Percentiles rank a stretch among this genome's conserved stretches.
phyloP scores from a whole-genome alignment of 2,113 vertebrate genomes.

The Labrus mixtus region DNA sequence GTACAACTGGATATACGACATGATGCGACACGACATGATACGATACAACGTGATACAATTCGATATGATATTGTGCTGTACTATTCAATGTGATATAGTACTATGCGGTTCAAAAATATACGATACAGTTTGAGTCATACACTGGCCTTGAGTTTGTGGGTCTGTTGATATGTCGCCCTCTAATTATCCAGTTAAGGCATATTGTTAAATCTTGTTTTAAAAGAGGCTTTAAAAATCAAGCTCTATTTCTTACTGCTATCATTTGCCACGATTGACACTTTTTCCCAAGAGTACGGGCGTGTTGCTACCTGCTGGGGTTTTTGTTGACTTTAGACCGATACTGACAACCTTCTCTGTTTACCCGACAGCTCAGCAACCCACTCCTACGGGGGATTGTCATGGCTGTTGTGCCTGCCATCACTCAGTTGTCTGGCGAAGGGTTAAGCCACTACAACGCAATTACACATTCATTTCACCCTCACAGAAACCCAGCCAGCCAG shows the following conservation, averaged over 20 bases:
- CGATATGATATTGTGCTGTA: no score
- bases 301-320: slow-evolving; percentile 35
- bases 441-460: slow-evolving; percentile 77
- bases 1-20: no score
- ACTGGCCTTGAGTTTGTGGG: no score
- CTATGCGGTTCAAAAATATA: no score
- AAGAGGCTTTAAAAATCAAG: background rate
- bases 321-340: slow-evolving; percentile 42
- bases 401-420: slow-evolving; percentile 59
- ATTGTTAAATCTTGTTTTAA: background rate
- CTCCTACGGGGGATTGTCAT: slow-evolving; percentile 26
- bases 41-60: no score
- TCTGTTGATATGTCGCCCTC: no score
- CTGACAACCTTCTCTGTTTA: slow-evolving; percentile 48
- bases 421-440: slow-evolving; percentile 61
- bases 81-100: no score
- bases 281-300: slow-evolving; percentile 20
- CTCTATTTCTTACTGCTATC: background rate
- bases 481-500: slow-evolving; percentile 42
- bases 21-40: no score
- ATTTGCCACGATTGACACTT: slow-evolving; percentile 29
- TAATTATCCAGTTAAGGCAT: background rate
- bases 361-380: slow-evolving; percentile 27
- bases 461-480: slow-evolving; percentile 80
- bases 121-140: no score